phyloP scores from a whole-genome alignment of 1,140 invertebrate genomes.

The Drosophila chauvacae region DNA sequence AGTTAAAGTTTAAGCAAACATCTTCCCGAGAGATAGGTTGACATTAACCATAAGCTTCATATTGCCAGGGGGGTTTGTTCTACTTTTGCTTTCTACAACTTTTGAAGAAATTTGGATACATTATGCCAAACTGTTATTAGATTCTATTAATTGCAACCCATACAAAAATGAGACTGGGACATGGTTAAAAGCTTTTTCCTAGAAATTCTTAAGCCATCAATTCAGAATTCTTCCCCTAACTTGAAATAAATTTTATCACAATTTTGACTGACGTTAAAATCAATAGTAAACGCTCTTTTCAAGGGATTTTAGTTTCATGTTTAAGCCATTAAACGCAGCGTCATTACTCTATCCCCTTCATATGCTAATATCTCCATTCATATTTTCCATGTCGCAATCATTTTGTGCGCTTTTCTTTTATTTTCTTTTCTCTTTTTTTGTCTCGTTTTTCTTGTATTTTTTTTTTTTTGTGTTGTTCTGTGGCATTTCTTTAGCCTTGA shows the following conservation, averaged over 20 bases:
- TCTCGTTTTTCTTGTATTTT: conserved; percentile 18
- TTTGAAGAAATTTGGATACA: no score
- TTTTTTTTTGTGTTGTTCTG: conserved; percentile 28
- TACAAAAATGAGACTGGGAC: neutral
- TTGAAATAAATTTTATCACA: neutral
- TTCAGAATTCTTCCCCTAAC: neutral
- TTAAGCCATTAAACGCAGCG: conserved; percentile 28
- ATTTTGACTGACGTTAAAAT: conserved; percentile 9
- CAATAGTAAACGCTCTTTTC: conserved; percentile 21
- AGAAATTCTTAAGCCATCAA: neutral
- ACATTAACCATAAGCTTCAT: neutral
- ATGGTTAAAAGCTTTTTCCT: neutral
- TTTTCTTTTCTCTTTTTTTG: conserved; percentile 11
- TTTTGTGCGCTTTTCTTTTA: conserved; percentile 46
- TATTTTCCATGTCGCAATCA: conserved; percentile 78
- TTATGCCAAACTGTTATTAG: no score
- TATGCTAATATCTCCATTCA: conserved; percentile 72
- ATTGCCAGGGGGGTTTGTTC: neutral
- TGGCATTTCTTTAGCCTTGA: conserved; percentile 71
- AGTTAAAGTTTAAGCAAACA: neutral
- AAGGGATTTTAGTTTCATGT: conserved; percentile 32
- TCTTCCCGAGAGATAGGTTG: neutral
- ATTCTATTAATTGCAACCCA: no score
- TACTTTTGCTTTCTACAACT: neutral
- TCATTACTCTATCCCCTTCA: conserved; percentile 41